Evolutionary conservation across 2,113 vertebrate genomes (phyloP).

Genomic region (crab-eating macaque (Macaca fascicularis)): T2T-MFA8v1.1 NC_088381.1:114875001-114875500

Average conservation of each 20-base stretch:
- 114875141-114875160: neutral
- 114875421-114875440: neutral
- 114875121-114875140: neutral
- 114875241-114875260: neutral
- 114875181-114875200: neutral
- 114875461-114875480: neutral
- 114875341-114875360: neutral
- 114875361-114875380: neutral
- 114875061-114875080: neutral
- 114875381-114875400: neutral
- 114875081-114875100: neutral
- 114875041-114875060: neutral
- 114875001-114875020: neutral
- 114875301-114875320: neutral
- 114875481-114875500: neutral
- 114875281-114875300: neutral
- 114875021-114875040: neutral
- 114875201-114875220: neutral
- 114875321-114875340: neutral
- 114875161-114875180: neutral
- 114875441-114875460: neutral
- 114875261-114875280: neutral
- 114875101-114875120: neutral
- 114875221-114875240: neutral
- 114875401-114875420: neutral